Base-by-base conservation (phyloP, 2,113 vertebrate species). In the Hippocampus barbouri region DNA sequence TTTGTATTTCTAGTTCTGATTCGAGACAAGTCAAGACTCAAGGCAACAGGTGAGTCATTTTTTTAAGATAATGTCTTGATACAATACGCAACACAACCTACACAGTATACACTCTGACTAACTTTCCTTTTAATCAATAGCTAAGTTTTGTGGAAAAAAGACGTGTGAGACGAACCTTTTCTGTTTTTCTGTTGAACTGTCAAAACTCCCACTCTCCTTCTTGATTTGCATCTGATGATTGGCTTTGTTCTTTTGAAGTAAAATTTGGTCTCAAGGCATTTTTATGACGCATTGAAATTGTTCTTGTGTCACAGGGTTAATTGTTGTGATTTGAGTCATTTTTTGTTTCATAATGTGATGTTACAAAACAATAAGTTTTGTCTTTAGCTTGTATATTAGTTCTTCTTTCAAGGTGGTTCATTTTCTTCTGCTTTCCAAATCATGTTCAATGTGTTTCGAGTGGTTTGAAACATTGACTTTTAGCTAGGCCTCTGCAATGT, bases 31-130 rank as follows among this genome's bases (percentile, higher is more conserved):
- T 51, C 27, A 11, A 2, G 23, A 68, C 43, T 10, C 38, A 20
- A 15, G 27, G 0, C 41, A 68, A 62, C 63, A 43, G 81, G 83
- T 89, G 65, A 86, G 89, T 85, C 25, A 10, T n/a, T 65, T 70
- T 70, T 20, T 66, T 9, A 57, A 20, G 41, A 1, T n/a, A 68
- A 40, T 12, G 7, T 62, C 45, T 67, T 68, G 16, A 69, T 4
- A 27, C 27, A 20, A 75, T 2, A 10, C 7, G 4, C 20, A 61
- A 73, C 34, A 62, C 57, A 40, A 49, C 3, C 12, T 49, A 8
- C 15, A 27, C 54, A 9, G 14, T 51, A 2, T 15, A 51, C 12
- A 54, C 34, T n/a, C 16, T 43, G 66, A 14, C 51, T 65, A 2
- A 69, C 11, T 60, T 20, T 3, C 68, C 25, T 21, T 27, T 21